Conservation (phyloP, 1,140 invertebrate genomes). For the Hyposmocoma kahamanoa region DNA sequence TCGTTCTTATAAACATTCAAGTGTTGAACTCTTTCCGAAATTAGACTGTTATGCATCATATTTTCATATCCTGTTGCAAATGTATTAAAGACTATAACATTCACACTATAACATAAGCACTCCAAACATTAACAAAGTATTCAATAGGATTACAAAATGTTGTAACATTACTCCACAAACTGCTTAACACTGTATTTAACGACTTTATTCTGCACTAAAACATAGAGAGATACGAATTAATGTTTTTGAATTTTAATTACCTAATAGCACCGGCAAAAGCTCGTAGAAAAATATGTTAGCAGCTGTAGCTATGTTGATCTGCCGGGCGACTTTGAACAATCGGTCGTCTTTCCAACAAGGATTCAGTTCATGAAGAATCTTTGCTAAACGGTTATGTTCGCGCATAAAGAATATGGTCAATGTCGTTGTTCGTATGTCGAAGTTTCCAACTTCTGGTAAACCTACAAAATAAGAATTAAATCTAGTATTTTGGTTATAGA, state of each 20-base stretch:
- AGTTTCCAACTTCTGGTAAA: constrained; percentile 31
- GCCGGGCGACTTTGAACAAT: constrained; percentile 79
- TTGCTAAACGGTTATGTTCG: constrained; percentile 81
- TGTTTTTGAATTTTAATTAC: constrained; percentile 29
- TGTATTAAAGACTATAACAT: too few species aligned
- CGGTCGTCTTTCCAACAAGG: constrained; percentile 79
- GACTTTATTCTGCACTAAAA: too few species aligned
- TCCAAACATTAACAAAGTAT: too few species aligned
- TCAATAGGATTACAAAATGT: too few species aligned
- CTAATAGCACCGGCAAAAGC: constrained; percentile 76
- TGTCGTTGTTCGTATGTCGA: constrained; percentile 78
- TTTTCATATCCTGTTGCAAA: constrained; percentile 32
- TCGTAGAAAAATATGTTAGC: constrained; percentile 79
- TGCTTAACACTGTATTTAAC: too few species aligned
- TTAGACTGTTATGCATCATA: constrained; percentile 34
- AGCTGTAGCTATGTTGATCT: constrained; percentile 75
- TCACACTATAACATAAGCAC: too few species aligned
- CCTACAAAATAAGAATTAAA: too few species aligned
- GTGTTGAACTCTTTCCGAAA: constrained; percentile 29
- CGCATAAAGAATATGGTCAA: constrained; percentile 92
- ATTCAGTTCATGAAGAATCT: constrained; percentile 75
- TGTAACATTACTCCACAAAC: too few species aligned
- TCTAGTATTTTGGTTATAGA: too few species aligned
- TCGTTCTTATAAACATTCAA: constrained; percentile 28
- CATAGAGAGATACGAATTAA: too few species aligned